Base-by-base conservation (phyloP, 92 coral and sea anemone genomes). In the Virgularia gustaviana region DNA sequence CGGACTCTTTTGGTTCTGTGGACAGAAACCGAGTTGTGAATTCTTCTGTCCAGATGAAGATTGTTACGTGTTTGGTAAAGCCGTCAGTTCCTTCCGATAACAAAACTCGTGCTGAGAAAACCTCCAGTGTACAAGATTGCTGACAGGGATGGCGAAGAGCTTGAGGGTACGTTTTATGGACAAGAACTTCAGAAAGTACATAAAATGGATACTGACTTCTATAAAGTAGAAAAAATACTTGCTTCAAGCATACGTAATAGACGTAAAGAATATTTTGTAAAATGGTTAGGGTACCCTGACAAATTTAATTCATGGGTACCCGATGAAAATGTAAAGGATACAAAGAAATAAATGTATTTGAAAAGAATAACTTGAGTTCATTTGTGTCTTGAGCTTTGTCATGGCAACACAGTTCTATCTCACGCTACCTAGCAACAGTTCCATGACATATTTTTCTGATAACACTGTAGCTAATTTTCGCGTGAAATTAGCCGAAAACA, bases 81-180 rank as follows among this genome's bases (percentile, higher is more conserved):
- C n/a, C n/a, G n/a, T n/a, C n/a, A n/a, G n/a, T n/a, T n/a, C n/a
- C n/a, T n/a, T n/a, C n/a, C n/a, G n/a, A 64, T 85, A 23, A 65
- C 81, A 25, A 35, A 73, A 39, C 78, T 73, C 29, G 43, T 70
- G 20, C 39, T 81, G 16, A 66, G 75, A 3, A 45, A 53, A 49
- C 81, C 77, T 18, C 75, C 83, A 2, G 83, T 82, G 33, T 85
- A 76, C 42, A 27, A 76, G 39, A 45, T 85, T 37, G 82, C 59
- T 29, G 81, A 85, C 15, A 13, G 31, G 24, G 27, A 57, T 19
- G 63, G 63, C 24, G 36, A 27, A 27, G 35, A 7, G 15, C 15
- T 57, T 16, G 36, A 27, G 35, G 63, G 63, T 13, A 57, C 35
- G 9, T 57, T 57, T 4, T 24, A 24, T 25, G 35, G 12, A 32